Conservation (phyloP, 2,888 invertebrate genomes). For the Palloptera scutellata region DNA sequence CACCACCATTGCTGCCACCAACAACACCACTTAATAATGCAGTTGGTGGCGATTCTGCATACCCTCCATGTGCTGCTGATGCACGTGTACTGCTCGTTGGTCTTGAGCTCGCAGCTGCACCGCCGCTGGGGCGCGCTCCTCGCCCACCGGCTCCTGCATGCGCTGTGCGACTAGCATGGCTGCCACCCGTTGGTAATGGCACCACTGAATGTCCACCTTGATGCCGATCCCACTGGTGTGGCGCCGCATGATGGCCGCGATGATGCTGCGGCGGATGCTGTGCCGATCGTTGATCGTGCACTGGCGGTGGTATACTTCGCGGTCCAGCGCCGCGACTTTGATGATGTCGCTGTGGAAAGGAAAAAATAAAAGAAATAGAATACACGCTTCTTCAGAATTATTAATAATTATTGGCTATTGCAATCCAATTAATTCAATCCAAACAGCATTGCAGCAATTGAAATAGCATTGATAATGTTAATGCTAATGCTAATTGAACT, state of each 20-base stretch:
- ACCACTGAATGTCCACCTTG: conserved; percentile 57
- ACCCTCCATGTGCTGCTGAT: conserved; percentile 50
- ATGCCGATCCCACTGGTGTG: conserved; percentile 61
- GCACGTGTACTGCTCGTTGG: conserved; percentile 42
- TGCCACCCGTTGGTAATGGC: conserved; percentile 54
- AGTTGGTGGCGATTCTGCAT: conserved; percentile 48
- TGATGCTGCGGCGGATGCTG: conserved; percentile 45
- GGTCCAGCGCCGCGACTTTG: conserved; percentile 61
- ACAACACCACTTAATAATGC: conserved; percentile 39
- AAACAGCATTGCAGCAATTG: no score
- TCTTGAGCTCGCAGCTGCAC: conserved; percentile 26
- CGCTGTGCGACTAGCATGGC: conserved; percentile 56
- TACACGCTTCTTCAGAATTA: no score
- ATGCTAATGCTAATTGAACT: background rate
- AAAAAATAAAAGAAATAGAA: background rate
- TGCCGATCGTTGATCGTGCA: conserved; percentile 60
- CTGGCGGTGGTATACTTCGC: conserved; percentile 66
- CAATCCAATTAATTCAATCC: no score
- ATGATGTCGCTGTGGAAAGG: conserved; percentile 62
- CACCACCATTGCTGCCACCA: conserved; percentile 51
- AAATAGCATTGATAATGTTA: no score
- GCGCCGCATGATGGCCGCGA: conserved; percentile 47
- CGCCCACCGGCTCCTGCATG: conserved; percentile 73
- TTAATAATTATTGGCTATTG: no score
- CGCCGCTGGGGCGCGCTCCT: conserved; percentile 31